Conservation (phyloP, 2,113 vertebrate genomes). For the Balaenoptera acutorostrata region DNA sequence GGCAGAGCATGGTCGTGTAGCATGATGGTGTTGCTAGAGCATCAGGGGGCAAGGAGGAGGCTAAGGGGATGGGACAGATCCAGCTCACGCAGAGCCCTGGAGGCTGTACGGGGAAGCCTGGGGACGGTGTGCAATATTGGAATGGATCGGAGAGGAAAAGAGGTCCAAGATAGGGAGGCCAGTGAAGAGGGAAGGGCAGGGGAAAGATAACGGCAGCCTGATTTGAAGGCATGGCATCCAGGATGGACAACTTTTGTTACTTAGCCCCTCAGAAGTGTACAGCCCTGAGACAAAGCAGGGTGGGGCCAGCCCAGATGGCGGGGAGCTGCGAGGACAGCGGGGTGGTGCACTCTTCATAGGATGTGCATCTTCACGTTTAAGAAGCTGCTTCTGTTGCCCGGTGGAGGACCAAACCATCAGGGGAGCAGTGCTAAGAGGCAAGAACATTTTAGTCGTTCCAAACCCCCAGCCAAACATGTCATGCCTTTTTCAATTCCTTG, state of each 20-base stretch:
- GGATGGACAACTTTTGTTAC: background rate
- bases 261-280: background rate
- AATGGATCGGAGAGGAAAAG: rapidly evolving
- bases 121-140: rapidly evolving
- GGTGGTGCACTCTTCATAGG: rapidly evolving
- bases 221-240: background rate
- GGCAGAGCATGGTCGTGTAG: rapidly evolving
- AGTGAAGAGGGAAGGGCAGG: background rate
- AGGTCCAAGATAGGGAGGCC: background rate
- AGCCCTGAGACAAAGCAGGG: background rate
- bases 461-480: background rate
- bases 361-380: background rate
- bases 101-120: background rate
- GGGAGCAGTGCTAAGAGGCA: background rate
- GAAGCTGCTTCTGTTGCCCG: background rate
- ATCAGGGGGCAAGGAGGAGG: background rate
- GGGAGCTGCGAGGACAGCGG: rapidly evolving
- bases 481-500: background rate
- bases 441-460: background rate
- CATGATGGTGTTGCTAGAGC: background rate
- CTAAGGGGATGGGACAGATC: background rate
- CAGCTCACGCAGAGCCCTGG: background rate
- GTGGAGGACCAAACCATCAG: background rate
- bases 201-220: background rate
- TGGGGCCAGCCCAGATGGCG: background rate